phyloP scores from a whole-genome alignment of 1,140 invertebrate species.

The Brachionus koreanus region DNA sequence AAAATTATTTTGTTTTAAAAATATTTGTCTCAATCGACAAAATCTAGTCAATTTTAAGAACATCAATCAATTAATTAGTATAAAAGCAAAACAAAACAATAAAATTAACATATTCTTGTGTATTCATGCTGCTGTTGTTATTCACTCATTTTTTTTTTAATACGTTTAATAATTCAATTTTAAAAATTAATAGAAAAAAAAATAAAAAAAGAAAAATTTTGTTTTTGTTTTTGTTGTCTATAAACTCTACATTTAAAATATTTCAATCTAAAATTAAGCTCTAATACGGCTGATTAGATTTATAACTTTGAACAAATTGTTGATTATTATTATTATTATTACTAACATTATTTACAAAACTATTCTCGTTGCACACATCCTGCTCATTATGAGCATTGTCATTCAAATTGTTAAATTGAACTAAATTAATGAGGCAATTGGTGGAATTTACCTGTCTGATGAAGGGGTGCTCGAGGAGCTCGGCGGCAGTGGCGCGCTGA shows the following conservation, averaged over 20 bases:
- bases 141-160: neutral
- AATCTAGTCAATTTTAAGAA: neutral
- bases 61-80: neutral
- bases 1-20: neutral
- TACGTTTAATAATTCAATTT: neutral
- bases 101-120: neutral
- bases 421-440: conserved; percentile 30
- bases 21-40: neutral
- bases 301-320: neutral
- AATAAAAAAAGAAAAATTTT: neutral
- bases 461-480: conserved; percentile 68
- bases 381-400: neutral
- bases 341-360: neutral
- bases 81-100: neutral
- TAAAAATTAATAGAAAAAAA: neutral
- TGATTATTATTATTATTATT: neutral
- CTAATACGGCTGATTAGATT: neutral
- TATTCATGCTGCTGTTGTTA: neutral
- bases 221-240: too few relatives aligned
- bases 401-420: neutral
- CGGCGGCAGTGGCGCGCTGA: conserved; percentile 80
- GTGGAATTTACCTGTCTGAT: conserved; percentile 6
- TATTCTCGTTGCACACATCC: neutral
- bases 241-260: conserved; percentile 3
- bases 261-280: neutral